Percentiles rank a stretch among this genome's conserved stretches.
Conservation (phyloP, 2,113 vertebrate genomes). For the Sebastes schlegelii region DNA sequence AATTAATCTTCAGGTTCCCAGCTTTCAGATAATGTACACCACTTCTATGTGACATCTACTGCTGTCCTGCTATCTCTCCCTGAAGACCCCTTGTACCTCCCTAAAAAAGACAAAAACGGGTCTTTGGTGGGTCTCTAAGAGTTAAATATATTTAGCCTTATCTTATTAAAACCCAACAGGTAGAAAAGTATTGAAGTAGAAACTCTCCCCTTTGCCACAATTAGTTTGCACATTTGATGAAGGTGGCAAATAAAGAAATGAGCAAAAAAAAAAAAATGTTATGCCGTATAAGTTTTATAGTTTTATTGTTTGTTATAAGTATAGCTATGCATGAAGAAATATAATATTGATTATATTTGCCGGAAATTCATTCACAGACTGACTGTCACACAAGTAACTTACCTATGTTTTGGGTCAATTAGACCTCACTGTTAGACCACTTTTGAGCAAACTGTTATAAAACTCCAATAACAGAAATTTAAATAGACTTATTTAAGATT, state of each 20-base stretch:
- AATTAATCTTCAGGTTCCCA: too few relatives aligned
- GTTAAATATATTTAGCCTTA: not conserved
- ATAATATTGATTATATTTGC: not conserved
- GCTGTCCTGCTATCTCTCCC: too few relatives aligned
- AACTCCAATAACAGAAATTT: not conserved
- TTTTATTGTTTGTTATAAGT: not conserved
- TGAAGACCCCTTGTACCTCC: too few relatives aligned
- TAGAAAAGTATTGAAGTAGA: not conserved
- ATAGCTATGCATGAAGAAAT: not conserved
- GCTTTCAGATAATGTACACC: too few relatives aligned
- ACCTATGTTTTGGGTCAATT: not conserved
- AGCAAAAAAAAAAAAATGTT: not conserved
- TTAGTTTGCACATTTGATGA: not conserved
- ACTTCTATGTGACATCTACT: too few relatives aligned
- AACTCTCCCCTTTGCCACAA: not conserved
- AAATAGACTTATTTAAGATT: not conserved
- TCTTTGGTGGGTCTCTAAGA: too few relatives aligned
- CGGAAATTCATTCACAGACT: not conserved
- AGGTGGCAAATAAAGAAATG: not conserved
- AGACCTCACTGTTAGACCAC: not conserved
- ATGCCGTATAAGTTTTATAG: not conserved
- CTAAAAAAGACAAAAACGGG: too few relatives aligned
- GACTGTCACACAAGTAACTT: not conserved
- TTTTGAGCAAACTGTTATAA: not conserved
- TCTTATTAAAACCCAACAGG: not conserved